A percentile compares a stretch with the other conserved stretches of the same genome.
Evolutionary conservation across 2,797 vertebrate genomes (phyloP).

Genomic region (Pachyuromys duprasi): DNA sequence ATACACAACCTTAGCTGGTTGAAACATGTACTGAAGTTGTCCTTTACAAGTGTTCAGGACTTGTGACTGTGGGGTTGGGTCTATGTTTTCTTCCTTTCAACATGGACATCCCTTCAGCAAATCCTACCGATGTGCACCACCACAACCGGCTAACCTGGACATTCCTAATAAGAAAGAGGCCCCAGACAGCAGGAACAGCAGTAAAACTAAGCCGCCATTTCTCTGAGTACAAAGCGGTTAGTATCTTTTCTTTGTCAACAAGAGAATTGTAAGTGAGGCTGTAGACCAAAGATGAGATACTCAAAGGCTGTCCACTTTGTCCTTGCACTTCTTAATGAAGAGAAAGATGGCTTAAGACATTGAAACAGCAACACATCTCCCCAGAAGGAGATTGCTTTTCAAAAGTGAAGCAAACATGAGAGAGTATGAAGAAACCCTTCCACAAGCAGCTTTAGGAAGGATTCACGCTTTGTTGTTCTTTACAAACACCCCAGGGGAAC

Average conservation of each 20-base stretch:
- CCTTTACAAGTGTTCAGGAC: background rate
- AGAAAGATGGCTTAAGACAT: background rate
- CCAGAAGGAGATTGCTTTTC: background rate
- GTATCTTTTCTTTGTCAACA: background rate
- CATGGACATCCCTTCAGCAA: too few species aligned
- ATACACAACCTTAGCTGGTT: background rate
- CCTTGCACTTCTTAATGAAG: too few species aligned
- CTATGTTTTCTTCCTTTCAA: background rate
- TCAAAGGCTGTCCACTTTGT: too few species aligned
- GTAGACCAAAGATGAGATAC: background rate
- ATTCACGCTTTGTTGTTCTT: background rate
- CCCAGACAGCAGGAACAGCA: too few species aligned
- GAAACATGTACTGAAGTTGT: background rate
- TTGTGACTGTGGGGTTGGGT: too few species aligned
- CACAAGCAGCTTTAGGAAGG: background rate
- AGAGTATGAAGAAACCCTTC: background rate
- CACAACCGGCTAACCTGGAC: too few species aligned
- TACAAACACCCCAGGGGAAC: background rate
- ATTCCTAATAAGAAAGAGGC: background rate
- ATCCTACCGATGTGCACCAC: too few species aligned
- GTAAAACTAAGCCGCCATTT: background rate
- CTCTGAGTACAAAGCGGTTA: background rate
- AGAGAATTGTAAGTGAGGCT: background rate
- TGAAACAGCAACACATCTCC: background rate
- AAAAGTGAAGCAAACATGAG: fast-evolving